Evolutionary conservation across 2,797 vertebrate genomes (phyloP), one percentile per base, ranked within the genome.

Genomic region (Sciurus vulgaris): DNA sequence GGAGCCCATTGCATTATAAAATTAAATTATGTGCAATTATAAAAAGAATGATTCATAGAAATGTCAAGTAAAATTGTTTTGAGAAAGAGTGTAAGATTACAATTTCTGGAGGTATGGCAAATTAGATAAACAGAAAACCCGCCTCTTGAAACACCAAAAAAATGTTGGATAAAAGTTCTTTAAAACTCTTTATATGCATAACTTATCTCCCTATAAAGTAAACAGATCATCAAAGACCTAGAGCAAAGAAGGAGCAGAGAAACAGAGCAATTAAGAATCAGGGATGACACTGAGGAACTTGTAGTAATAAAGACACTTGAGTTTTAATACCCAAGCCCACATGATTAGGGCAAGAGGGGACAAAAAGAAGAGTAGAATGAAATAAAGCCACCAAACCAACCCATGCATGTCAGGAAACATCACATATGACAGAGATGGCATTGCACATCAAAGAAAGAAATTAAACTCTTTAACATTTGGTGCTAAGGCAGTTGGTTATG

Each of bases 11-110:
- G 41, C 3, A 67, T 26, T 82, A 20, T 82, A 87, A 81, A 67
- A 73, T 14, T 70, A 94, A 56, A 14, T 22, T 86, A 63, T 54
- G 47, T 77, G 61, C 24, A 38, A 18, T 47, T 84, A 93, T 67
- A 73, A n/a, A 78, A 22, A 84, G 67, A 69, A 90, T 76, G 38
- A 81, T 47, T 73, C 8, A 74, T 41, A 38, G 67, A 89, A 89
- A 74, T 86, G 47, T 84, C 65, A 73, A 47, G 63, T 41, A 77
- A 89, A 85, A 95, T 59, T 59, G 6, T 56, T 51, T 79, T 69
- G 59, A 76, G 56, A 89, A 89, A n/a, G 24, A 47, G 38, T 79
- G 10, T n/a, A 56, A 30, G 41, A 38, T 51, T 79, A 44, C 28
- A 74, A 35, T 83, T 91, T 56, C 63, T 84, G 54, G 35, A 22